Base-by-base conservation (phyloP, 2,797 vertebrate genomes). In the Telmatherina bonti region DNA sequence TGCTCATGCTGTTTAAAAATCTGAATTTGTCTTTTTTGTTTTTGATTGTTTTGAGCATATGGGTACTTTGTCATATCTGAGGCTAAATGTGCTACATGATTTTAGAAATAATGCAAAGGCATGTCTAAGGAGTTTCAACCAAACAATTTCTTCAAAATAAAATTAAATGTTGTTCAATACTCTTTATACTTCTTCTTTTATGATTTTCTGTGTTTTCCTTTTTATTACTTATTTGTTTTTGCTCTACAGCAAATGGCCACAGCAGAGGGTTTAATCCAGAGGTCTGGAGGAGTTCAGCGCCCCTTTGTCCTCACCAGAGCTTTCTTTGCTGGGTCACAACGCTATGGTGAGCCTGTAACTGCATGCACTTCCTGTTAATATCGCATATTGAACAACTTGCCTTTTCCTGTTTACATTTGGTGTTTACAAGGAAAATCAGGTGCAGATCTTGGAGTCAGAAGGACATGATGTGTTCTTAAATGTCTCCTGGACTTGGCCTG, bases 261-360 rank as follows among this genome's bases (percentile, higher is more conserved):
- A 0, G 93, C 95, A 0, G 93, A 97, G 8, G 97, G 97, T 61
- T 90, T 90, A 79, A 91, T 96, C 72, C 93, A 93, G 86, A 94
- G 97, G 53, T 98, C 97, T 0, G 95, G 95, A 1, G 96, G 97
- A 9, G 67, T 90, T 4, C 96, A 96, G 72, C 93, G 97, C 0
- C 96, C 97, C 0, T 99, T 98, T 49, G 97, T 98, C 57, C 90
- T 98, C 62, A 93, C 94, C 62, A 94, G 97, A 57, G 96, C 95
- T 3, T 95, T 96, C 89, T 99, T 97, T 6, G 96, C 97, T 9
- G 97, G 97, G 9, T 97, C 97, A 7, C 97, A 98, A 82, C 96
- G 97, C 41, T 96, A 93, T 0, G 96, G 97, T 98, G 81, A 95
- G 94, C 7, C 27, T 18, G 29, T 29, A 7, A 29, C 24, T 45